Base-by-base conservation (phyloP, 2,113 vertebrate species). In the Toxostoma redivivum region DNA sequence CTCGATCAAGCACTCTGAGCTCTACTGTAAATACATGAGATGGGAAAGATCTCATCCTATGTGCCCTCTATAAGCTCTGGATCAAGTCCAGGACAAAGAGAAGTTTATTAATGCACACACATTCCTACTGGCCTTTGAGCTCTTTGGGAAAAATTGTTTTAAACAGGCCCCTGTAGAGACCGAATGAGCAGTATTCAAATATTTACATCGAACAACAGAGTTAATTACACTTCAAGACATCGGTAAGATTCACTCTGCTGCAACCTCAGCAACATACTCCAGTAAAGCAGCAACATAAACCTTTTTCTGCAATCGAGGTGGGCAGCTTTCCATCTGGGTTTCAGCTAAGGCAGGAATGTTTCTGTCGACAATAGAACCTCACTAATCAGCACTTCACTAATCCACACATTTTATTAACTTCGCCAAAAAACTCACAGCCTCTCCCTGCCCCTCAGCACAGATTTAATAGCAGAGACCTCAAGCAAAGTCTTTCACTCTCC, bases 401-500 rank as follows among this genome's bases (percentile, higher is more conserved):
- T 96, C 96, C 95, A 96, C 95, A 93, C 90, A 37, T 96, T 94
- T 96, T 94, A 96, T 95, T 96, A 96, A 96, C 94, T 93, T 93
- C 4, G 21, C 90, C 94, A 95, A 92, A 96, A 96, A 83, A 38
- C 93, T 96, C 82, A 69, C 60, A 64, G 82, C 88, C 92, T 93
- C 94, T 95, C 92, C 96, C 90, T 90, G 85, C 95, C 95, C 72
- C 76, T 92, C 90, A 94, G 94, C 95, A 77, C 92, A 90, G 94
- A 96, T 95, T 96, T 94, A 96, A 90, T 67, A 90, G 90, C 93
- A 94, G 78, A 91, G 90, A 94, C 88, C 92, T 96, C 86, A 86
- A 96, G 92, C 86, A 86, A 95, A 79, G 80, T 48, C 88, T 78
- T 90, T 86, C 77, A 42, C 78, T 94, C 92, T 57, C 88, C 80